Evolutionary conservation across 2,888 invertebrate genomes (phyloP), one percentile per base, ranked within the genome.

Genomic region (Drosophila histrio): DNA sequence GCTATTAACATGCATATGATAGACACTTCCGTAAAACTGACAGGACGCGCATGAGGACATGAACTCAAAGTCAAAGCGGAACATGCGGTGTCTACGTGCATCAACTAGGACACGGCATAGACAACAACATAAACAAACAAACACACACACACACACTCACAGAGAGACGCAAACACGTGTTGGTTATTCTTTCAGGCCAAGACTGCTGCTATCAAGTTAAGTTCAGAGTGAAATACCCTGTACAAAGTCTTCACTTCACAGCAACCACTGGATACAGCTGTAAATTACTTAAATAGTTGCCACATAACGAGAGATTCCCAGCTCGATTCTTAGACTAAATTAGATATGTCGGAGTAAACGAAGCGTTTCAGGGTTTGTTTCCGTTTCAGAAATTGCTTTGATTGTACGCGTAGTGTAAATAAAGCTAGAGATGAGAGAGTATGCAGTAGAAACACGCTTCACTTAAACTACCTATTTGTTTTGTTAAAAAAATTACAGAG

Each of bases 1-100:
- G 79, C 71, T 81, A 82, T 83, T 87, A 85, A 82, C 80, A 85
- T 85, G 83, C 83, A 85, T 87, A 87, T 82, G 87, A 85, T 87
- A 77, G 88, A 77, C 83, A 87, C 86, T 83, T 87, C 82, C 82
- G 86, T 72, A 72, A 69, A 75, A 81, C 79, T 84, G 77, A 69
- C 57, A 69, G 64, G 64, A 68, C 57, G 73, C 63, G 43, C 49
- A 61, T 49, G 41, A 73, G 77, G 56, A 61, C 77, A 72, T 77
- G 61, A 77, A 46, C 61, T 74, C 65, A 56, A 74, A 69, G 75
- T 58, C 69, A 59, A 47, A 59, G 67, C 63, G 79, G 72, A 84
- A 70, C 76, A 82, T 78, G 87, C 62, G 82, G 72, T 72, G 52
- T 36, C 76, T 70, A 82, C 85, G 76, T 87, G 82, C 85, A 75